A percentile compares a stretch with the other conserved stretches of the same genome.
Conservation (phyloP, 2,888 invertebrate species). For the Elegia similella region DNA sequence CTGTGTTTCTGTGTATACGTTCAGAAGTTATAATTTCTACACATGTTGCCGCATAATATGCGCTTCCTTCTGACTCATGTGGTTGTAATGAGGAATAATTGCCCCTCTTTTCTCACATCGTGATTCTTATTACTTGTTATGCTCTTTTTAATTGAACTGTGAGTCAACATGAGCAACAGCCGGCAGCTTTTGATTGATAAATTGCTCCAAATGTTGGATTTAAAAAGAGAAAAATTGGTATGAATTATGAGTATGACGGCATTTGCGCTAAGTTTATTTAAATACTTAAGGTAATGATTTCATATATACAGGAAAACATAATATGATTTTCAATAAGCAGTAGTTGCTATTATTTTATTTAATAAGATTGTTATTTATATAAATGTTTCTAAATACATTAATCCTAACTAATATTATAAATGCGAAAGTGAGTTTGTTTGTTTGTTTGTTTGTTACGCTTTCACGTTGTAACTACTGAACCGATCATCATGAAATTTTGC, state of each 20-base stretch:
- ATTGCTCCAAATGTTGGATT: conserved; percentile 42
- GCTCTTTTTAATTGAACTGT: conserved; percentile 63
- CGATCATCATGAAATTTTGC: no score
- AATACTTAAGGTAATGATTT: neutral
- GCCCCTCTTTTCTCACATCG: conserved; percentile 74
- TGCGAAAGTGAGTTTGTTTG: no score
- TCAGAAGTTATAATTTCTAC: neutral
- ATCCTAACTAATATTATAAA: no score
- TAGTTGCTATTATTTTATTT: no score
- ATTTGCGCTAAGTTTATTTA: neutral
- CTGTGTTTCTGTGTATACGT: neutral
- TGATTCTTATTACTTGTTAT: conserved; percentile 68
- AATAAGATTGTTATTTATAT: no score
- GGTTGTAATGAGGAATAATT: conserved; percentile 71
- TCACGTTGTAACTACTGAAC: no score
- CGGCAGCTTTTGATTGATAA: conserved; percentile 47
- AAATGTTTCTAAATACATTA: no score
- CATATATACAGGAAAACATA: neutral
- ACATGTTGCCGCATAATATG: conserved; percentile 27
- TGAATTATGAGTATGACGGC: neutral
- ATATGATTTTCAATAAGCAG: neutral
- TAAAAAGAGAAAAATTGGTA: conserved; percentile 26
- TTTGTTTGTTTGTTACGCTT: no score
- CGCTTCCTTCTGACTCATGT: conserved; percentile 44
- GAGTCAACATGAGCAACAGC: conserved; percentile 50